A percentile compares a stretch with the other conserved stretches of the same genome.
These are phyloP conservation scores for Antheraea assamensis DNA, from an alignment of 2,888 invertebrate genomes.

Conservation along the genomic window DNA sequence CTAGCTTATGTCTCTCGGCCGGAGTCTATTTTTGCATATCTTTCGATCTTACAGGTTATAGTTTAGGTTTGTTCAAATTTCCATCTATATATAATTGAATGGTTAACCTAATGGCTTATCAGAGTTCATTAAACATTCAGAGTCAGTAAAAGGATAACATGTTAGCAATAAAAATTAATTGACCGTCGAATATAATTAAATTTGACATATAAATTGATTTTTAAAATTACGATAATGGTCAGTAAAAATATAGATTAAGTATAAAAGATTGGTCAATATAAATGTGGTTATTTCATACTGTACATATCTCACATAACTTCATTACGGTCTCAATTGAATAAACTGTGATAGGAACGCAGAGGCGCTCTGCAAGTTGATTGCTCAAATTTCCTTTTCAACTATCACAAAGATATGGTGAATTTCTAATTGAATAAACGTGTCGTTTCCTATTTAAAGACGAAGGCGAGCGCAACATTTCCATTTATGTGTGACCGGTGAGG, in stretches of 20 bases:
- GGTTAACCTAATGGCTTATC: neutral
- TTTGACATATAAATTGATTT: neutral
- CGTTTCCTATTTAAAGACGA: constrained; percentile 82
- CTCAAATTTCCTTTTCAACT: constrained; percentile 82
- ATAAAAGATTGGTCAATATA: constrained; percentile 43
- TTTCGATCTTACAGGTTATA: constrained; percentile 40
- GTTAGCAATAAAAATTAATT: neutral
- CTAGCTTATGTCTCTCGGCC: constrained; percentile 48
- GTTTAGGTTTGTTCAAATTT: constrained; percentile 30
- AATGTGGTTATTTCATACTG: constrained; percentile 59
- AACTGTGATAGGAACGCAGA: constrained; percentile 80
- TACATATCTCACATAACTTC: constrained; percentile 77
- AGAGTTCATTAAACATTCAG: too few relatives aligned
- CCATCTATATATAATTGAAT: constrained; percentile 23
- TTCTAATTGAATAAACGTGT: constrained; percentile 83
- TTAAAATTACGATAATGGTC: neutral
- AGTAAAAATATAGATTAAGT: constrained; percentile 31
- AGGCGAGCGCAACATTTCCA: constrained; percentile 72
- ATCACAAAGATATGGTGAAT: constrained; percentile 83
- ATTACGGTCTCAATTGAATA: constrained; percentile 82
- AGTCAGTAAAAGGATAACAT: neutral
- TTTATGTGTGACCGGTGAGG: constrained; percentile 58
- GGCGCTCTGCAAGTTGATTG: constrained; percentile 80
- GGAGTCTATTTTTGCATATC: constrained; percentile 51
- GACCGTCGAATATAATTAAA: neutral